Percentiles rank a stretch among this genome's conserved stretches.
phyloP scores from a whole-genome alignment of 2,113 vertebrate genomes.

The Electrona antarctica region DNA sequence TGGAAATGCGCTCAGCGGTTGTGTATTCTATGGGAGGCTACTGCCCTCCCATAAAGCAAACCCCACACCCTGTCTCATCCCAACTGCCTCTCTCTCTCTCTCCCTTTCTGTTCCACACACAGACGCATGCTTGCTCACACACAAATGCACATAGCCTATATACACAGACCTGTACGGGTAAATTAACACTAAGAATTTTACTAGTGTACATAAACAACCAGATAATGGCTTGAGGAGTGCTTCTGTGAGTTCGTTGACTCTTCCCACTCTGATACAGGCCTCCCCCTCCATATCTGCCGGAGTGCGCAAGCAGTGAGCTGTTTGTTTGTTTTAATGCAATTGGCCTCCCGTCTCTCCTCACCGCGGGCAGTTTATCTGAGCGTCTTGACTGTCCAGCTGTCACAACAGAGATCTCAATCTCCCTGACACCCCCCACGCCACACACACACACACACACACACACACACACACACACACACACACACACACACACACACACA shows the following conservation, averaged over 20 bases:
- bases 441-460: constrained; percentile 12
- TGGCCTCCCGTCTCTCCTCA: constrained; percentile 44
- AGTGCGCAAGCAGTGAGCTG: constrained; percentile 51
- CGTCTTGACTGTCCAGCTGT: constrained; percentile 78
- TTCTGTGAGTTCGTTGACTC: constrained; percentile 59
- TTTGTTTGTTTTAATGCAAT: constrained; percentile 77
- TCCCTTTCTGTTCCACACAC: constrained; percentile 34
- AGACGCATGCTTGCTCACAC: constrained; percentile 14
- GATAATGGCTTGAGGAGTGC: constrained; percentile 51
- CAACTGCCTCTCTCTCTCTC: constrained; percentile 68
- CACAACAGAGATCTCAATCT: constrained; percentile 78
- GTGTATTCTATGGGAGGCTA: constrained; percentile 47
- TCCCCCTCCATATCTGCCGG: constrained; percentile 41
- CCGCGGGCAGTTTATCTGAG: constrained; percentile 73
- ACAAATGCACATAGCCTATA: constrained; percentile 38
- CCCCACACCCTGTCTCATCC: constrained; percentile 23
- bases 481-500: constrained; percentile 4
- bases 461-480: constrained; percentile 31
- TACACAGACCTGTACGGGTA: background rate
- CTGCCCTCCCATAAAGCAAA: background rate
- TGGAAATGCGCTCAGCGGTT: constrained; percentile 66
- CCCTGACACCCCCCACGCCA: constrained; percentile 47
- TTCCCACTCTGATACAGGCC: constrained; percentile 44
- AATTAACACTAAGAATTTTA: no score
- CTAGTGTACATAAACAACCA: no score